Conservation (phyloP, 2,888 invertebrate genomes). For the Syritta pipiens region DNA sequence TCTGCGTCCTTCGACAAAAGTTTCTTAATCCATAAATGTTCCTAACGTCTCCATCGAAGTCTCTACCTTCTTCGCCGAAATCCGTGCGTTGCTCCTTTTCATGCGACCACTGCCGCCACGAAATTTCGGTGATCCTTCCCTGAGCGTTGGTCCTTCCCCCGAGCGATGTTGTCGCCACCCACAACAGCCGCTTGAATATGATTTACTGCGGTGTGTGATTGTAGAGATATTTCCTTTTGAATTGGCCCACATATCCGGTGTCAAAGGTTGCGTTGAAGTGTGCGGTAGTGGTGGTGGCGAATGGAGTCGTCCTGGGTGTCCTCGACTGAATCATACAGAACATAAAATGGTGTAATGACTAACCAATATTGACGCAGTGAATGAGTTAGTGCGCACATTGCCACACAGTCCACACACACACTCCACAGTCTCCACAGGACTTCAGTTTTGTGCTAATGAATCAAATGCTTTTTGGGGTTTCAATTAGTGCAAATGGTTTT, state of each 20-base stretch:
- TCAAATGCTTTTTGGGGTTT: constrained; percentile 64
- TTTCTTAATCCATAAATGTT: too few species aligned
- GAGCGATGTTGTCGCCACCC: too few species aligned
- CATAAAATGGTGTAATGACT: constrained; percentile 48
- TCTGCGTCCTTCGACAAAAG: too few species aligned
- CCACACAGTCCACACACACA: too few species aligned
- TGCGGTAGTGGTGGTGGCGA: not conserved
- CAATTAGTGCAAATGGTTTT: constrained; percentile 64
- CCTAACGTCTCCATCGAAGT: too few species aligned
- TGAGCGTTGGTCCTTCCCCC: too few species aligned
- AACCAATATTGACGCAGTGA: constrained; percentile 52
- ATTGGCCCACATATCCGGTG: constrained; percentile 32
- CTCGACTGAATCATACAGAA: constrained; percentile 12
- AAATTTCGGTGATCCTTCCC: too few species aligned
- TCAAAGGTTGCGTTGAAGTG: constrained; percentile 13
- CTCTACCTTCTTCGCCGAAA: too few species aligned
- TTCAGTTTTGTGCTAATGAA: constrained; percentile 60
- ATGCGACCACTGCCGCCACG: too few species aligned
- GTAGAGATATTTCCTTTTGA: constrained; percentile 41
- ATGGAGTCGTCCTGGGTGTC: not conserved
- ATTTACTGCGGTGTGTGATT: constrained; percentile 23
- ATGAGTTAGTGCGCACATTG: too few species aligned
- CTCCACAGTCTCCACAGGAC: too few species aligned
- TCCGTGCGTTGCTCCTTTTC: too few species aligned
- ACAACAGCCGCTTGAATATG: constrained; percentile 10